These are phyloP conservation scores for Drosophila rufa DNA, from an alignment of 1,140 invertebrate species.

Conservation along the genomic window DNA sequence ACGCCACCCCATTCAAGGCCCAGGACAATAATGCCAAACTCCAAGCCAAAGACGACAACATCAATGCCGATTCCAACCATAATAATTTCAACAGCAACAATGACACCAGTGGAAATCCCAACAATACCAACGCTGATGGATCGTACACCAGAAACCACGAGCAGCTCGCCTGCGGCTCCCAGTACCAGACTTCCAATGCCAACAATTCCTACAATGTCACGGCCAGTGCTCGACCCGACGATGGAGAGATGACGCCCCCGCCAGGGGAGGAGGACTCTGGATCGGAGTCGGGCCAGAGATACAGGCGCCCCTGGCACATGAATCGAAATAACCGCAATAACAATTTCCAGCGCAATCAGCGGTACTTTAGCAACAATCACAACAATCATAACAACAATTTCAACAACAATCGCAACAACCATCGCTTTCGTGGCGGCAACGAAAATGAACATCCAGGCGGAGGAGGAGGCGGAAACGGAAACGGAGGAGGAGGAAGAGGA, in stretches of 20 bases:
- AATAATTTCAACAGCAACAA: not conserved
- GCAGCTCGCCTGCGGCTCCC: slow-evolving; percentile 1
- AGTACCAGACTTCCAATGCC: slow-evolving; percentile 1
- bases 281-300: not conserved
- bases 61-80: no score
- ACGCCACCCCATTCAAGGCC: not conserved
- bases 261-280: not conserved
- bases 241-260: not conserved
- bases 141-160: not conserved
- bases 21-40: not conserved
- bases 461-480: no score
- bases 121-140: not conserved
- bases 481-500: not conserved
- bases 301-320: not conserved
- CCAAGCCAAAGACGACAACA: not conserved
- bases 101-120: not conserved
- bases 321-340: not conserved
- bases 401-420: not conserved
- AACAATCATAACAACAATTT: not conserved
- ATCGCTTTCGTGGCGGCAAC: not conserved
- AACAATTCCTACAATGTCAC: slow-evolving; percentile 3
- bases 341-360: not conserved
- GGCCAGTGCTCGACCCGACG: slow-evolving; percentile 5
- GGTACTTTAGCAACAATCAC: not conserved
- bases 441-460: not conserved